These are phyloP conservation scores for Sinocyclocheilus anophthalmus DNA, from an alignment of 2,113 vertebrate genomes.

Conservation along the genomic window DNA sequence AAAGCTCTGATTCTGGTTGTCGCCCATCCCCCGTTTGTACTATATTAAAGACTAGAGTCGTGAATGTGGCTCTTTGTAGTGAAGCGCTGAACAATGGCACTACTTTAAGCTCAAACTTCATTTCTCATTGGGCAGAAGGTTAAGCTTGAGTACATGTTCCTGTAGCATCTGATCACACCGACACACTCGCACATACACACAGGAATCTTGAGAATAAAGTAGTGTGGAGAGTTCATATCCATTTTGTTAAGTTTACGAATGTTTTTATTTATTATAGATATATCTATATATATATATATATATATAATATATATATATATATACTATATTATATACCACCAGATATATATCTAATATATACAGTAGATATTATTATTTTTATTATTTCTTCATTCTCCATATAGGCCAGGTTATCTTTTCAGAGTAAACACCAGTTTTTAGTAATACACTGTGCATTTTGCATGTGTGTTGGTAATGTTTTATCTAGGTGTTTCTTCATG, in stretches of 20 bases:
- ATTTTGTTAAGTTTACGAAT: no score
- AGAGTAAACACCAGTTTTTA: no score
- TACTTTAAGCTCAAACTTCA: slow-evolving; percentile 60
- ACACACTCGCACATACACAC: slow-evolving; percentile 8
- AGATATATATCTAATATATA: no score
- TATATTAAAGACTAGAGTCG: slow-evolving; percentile 31
- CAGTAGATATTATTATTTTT: no score
- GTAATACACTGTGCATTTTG: background rate
- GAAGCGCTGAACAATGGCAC: slow-evolving; percentile 60
- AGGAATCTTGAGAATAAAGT: slow-evolving; percentile 8
- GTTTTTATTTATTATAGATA: no score
- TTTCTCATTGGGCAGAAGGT: slow-evolving; percentile 69
- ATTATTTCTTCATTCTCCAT: no score
- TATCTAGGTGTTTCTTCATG: slow-evolving; percentile 24
- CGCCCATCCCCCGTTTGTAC: slow-evolving; percentile 8
- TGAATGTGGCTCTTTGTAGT: slow-evolving; percentile 68
- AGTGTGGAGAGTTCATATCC: background rate
- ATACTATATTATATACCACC: no score
- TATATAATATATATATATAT: no score
- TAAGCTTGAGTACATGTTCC: slow-evolving; percentile 69
- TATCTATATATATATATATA: no score
- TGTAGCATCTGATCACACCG: slow-evolving; percentile 47
- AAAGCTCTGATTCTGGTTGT: background rate
- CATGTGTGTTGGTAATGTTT: background rate
- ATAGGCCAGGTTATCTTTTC: no score